A percentile compares a stretch with the other conserved stretches of the same genome.
Conservation (phyloP, 2,797 vertebrate species). For the Neopelma chrysocephalum region DNA sequence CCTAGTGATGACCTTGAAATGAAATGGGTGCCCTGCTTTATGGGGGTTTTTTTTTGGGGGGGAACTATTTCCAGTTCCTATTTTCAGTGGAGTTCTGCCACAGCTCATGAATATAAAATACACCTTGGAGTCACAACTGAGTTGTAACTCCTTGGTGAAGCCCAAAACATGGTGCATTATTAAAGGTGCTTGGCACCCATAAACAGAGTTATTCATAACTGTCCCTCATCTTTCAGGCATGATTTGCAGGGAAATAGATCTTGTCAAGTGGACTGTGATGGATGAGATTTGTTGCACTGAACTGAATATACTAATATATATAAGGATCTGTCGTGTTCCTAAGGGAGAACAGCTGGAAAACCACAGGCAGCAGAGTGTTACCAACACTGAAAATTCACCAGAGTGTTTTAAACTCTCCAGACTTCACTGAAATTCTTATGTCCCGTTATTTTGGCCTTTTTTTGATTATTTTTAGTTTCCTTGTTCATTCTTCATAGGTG, state of each 20-base stretch:
- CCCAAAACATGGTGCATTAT: background rate
- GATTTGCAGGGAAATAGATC: background rate
- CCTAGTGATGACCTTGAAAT: background rate
- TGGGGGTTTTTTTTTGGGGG: accelerated
- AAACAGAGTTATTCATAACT: background rate
- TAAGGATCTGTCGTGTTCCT: background rate
- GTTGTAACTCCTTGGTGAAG: background rate
- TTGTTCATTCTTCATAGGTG: background rate
- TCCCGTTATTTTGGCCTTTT: background rate
- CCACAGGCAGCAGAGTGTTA: background rate
- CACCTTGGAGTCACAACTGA: background rate
- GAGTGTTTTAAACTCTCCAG: background rate
- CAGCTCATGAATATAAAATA: background rate
- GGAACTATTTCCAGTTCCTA: background rate
- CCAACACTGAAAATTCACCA: background rate
- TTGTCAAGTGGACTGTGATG: background rate
- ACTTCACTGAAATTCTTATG: background rate
- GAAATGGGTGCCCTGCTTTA: background rate
- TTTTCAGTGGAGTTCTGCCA: background rate
- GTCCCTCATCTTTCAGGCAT: background rate
- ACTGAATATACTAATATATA: background rate
- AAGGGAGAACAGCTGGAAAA: background rate
- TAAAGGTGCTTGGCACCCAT: background rate
- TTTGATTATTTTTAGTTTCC: background rate
- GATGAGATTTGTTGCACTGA: background rate